These are phyloP conservation scores for Epiperipatus broadwayi DNA, from an alignment of 2,888 invertebrate genomes.

Conservation along the genomic window DNA sequence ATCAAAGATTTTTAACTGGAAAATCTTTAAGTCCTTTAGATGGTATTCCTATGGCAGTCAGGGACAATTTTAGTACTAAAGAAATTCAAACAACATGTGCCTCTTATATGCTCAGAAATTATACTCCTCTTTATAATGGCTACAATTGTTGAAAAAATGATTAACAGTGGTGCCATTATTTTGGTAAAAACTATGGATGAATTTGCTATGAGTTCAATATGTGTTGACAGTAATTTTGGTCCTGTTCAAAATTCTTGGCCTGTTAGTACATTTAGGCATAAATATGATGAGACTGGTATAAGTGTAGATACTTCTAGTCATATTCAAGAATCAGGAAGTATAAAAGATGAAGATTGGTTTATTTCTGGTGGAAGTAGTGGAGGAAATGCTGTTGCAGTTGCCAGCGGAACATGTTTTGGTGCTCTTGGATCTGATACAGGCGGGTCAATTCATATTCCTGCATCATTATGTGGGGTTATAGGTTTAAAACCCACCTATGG, in stretches of 20 bases:
- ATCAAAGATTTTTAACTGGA: no score
- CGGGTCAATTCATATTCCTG: conserved; percentile 88
- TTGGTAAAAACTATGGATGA: conserved; percentile 93
- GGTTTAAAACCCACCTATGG: conserved; percentile 96
- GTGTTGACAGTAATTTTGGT: conserved; percentile 67
- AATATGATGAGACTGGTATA: no score
- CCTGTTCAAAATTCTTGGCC: conserved; percentile 81
- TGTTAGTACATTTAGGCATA: no score
- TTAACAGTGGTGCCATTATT: conserved; percentile 52
- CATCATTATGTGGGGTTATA: conserved; percentile 80
- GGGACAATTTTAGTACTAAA: conserved; percentile 80
- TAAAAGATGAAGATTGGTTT: no score
- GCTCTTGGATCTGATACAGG: conserved; percentile 94
- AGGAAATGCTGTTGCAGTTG: conserved; percentile 85
- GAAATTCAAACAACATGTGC: conserved; percentile 58
- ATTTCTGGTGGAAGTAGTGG: conserved; percentile 94
- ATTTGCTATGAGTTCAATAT: conserved; percentile 88
- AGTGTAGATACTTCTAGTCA: no score
- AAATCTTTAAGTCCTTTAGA: conserved; percentile 36
- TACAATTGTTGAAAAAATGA: conserved; percentile 60
- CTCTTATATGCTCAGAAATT: conserved; percentile 66
- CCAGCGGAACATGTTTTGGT: conserved; percentile 58
- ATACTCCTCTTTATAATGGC: conserved; percentile 73
- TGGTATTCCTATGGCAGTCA: conserved; percentile 69
- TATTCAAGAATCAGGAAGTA: no score